These are phyloP conservation scores for Dryadula phaetusa DNA, from an alignment of 2,888 invertebrate genomes.

Conservation along the genomic window DNA sequence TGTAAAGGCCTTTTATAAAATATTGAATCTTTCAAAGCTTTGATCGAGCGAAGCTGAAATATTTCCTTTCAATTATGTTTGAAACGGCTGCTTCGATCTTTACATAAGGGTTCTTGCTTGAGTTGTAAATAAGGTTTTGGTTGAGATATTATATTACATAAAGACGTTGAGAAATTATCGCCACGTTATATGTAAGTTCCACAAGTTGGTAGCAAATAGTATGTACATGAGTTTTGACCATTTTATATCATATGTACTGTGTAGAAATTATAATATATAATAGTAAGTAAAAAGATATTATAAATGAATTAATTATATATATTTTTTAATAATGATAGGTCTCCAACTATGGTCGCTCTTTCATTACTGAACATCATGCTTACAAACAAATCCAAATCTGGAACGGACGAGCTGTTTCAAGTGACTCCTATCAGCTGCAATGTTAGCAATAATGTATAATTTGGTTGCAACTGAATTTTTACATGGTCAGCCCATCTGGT, in stretches of 20 bases:
- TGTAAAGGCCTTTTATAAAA: constrained; percentile 19
- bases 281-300: too few species aligned
- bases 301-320: too few species aligned
- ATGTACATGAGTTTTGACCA: not conserved
- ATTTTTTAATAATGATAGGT: too few species aligned
- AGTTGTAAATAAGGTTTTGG: constrained; percentile 11
- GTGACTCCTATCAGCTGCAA: too few species aligned
- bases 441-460: too few species aligned
- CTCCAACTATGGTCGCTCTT: too few species aligned
- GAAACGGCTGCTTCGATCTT: constrained; percentile 16
- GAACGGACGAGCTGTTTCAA: too few species aligned
- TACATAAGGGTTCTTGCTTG: constrained; percentile 9
- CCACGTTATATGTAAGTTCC: not conserved
- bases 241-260: not conserved
- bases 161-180: not conserved
- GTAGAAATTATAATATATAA: too few species aligned
- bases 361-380: too few species aligned
- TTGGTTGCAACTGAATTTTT: too few species aligned
- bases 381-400: too few species aligned
- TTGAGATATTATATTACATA: constrained; percentile 25
- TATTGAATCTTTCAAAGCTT: constrained; percentile 33
- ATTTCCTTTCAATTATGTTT: constrained; percentile 34
- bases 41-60: constrained; percentile 27
- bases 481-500: too few species aligned
- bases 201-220: not conserved